Evolutionary conservation across 2,888 invertebrate species (phyloP).

Genomic region (Nasonovia ribisnigri): DNA sequence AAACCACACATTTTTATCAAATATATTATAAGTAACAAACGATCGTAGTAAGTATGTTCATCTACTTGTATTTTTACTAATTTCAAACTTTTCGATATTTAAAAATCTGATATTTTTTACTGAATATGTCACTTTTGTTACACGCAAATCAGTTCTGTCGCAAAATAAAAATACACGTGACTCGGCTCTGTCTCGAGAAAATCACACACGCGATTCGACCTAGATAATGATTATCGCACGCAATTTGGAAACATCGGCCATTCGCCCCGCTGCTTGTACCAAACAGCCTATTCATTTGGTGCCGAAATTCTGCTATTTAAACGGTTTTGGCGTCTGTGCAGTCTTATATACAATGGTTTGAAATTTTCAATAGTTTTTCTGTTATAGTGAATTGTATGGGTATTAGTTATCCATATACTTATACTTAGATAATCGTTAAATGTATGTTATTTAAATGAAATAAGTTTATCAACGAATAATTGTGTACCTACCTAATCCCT

Average conservation of each 20-base stretch:
- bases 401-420: too few relatives aligned
- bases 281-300: too few relatives aligned
- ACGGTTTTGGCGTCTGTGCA: too few relatives aligned
- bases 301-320: too few relatives aligned
- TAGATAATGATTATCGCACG: neutral
- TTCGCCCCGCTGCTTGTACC: neutral
- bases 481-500: neutral
- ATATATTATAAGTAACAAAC: neutral
- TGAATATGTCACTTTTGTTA: too few relatives aligned
- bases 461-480: neutral
- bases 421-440: too few relatives aligned
- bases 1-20: neutral
- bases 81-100: neutral
- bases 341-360: too few relatives aligned
- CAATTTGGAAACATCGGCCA: neutral
- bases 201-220: neutral
- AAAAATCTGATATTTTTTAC: neutral
- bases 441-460: too few relatives aligned
- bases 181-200: neutral
- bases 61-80: neutral
- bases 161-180: too few relatives aligned
- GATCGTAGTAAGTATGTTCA: neutral
- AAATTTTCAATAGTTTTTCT: too few relatives aligned
- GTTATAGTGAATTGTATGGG: neutral
- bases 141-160: too few relatives aligned